These are phyloP conservation scores for Callosobruchus maculatus DNA, from an alignment of 2,888 invertebrate species.

Conservation along the genomic window DNA sequence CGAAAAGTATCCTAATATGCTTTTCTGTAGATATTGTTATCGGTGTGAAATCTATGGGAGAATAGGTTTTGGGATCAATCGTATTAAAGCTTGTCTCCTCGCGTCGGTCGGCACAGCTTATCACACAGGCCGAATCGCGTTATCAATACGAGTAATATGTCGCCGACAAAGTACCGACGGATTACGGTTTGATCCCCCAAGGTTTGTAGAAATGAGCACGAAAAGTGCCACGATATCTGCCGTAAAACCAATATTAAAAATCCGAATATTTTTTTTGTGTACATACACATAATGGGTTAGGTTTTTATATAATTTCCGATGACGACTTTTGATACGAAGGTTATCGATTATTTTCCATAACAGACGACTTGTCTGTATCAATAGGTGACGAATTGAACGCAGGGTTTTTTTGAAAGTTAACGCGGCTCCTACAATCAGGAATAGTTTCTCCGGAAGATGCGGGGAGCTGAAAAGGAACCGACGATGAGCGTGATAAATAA, in stretches of 20 bases:
- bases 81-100: not conserved
- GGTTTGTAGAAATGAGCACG: not conserved
- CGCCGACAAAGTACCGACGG: constrained; percentile 29
- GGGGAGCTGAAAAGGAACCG: no score
- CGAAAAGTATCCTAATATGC: not conserved
- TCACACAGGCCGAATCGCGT: constrained; percentile 12
- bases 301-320: no score
- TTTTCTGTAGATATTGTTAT: not conserved
- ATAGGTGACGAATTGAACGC: no score
- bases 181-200: constrained; percentile 13
- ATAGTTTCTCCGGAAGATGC: no score
- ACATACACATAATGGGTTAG: no score
- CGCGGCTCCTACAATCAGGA: no score
- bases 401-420: no score
- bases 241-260: not conserved
- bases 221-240: not conserved
- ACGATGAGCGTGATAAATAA: no score
- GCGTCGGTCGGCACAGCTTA: not conserved
- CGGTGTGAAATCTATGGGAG: not conserved
- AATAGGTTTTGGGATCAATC: not conserved
- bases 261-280: not conserved
- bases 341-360: no score
- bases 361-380: no score
- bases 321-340: no score
- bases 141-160: constrained; percentile 28